Conservation (phyloP, 2,888 invertebrate genomes). For the Hemicrepidius hirtus region DNA sequence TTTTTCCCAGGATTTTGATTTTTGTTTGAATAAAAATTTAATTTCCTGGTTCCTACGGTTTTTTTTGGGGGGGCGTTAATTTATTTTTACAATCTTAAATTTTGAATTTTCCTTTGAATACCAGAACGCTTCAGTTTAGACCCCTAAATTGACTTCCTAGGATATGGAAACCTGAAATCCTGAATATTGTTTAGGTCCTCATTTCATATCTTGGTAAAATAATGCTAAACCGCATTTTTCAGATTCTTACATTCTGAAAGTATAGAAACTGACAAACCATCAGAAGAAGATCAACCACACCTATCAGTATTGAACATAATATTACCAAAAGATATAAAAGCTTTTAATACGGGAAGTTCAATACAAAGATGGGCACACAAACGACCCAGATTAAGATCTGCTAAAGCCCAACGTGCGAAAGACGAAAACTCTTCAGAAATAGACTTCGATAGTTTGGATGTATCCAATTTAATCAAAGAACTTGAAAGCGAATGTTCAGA, state of each 20-base stretch:
- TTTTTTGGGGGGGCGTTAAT: too few relatives aligned
- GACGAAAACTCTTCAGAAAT: constrained; percentile 8
- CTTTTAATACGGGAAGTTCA: constrained; percentile 66
- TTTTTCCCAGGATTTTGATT: too few relatives aligned
- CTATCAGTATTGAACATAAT: constrained; percentile 63
- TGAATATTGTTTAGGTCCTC: too few relatives aligned
- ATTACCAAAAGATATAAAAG: constrained; percentile 61
- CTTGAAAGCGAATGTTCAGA: constrained; percentile 36
- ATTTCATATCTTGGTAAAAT: too few relatives aligned
- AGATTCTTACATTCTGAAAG: neutral
- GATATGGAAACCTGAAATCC: too few relatives aligned
- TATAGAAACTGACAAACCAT: neutral
- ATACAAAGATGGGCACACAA: constrained; percentile 67
- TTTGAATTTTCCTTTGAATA: too few relatives aligned
- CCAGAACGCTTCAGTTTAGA: too few relatives aligned
- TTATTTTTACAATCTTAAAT: too few relatives aligned
- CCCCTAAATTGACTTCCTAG: too few relatives aligned
- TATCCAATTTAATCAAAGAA: constrained; percentile 46
- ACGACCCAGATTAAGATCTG: constrained; percentile 64
- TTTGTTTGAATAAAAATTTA: too few relatives aligned
- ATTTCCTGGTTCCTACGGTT: too few relatives aligned
- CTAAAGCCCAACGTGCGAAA: constrained; percentile 40
- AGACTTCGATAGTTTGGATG: constrained; percentile 48
- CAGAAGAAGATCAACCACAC: constrained; percentile 46
- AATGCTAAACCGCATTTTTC: neutral